Base-by-base conservation (phyloP, 2,113 vertebrate species). In the Erinaceus europaeus region DNA sequence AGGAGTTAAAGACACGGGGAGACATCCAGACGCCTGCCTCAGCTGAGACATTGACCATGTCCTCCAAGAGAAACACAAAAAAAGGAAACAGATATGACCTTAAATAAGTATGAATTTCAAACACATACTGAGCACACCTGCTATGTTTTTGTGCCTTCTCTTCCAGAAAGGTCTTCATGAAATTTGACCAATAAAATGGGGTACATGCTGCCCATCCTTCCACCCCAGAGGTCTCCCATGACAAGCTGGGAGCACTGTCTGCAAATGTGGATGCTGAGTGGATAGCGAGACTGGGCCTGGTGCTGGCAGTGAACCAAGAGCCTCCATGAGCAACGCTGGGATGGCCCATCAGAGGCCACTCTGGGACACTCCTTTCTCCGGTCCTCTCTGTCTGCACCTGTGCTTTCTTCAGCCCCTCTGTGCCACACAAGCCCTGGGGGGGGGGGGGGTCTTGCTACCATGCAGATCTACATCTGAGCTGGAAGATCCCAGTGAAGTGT, bases 211-310 rank as follows among this genome's bases (percentile, higher is more conserved):
- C 34, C 27, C 9, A 11, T 1, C 46, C 36, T 29, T 2, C n/a
- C 7, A 15, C 46, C 59, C 34, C 8, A 18, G 40, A n/a, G 34
- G 50, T 65, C 76, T 38, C 52, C 15, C 23, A 4, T 6, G 20
- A 32, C 29, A 10, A 12, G 0, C 0, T 14, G 6, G 17, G 18
- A 53, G 52, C 52, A 53, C 6, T 21, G 6, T 17, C 18, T 21
- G 3, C 52, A 53, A 23, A 53, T 17, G 52, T 23, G 23, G 12
- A 25, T 9, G 5, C 1, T 1, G 5, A 13, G 68, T 12, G 59
- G 2, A 0, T 11, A 4, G 18, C n/a, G n/a, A n/a, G n/a, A 7
- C 44, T 13, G 29, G 29, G 34, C 20, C 52, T 40, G 59, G 36
- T 38, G 50, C 65, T 3, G 38, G 23, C 67, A 7, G 15, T 14